These are phyloP conservation scores for Drosophila bipectinata DNA, from an alignment of 1,140 invertebrate genomes.

Conservation along the genomic window DNA sequence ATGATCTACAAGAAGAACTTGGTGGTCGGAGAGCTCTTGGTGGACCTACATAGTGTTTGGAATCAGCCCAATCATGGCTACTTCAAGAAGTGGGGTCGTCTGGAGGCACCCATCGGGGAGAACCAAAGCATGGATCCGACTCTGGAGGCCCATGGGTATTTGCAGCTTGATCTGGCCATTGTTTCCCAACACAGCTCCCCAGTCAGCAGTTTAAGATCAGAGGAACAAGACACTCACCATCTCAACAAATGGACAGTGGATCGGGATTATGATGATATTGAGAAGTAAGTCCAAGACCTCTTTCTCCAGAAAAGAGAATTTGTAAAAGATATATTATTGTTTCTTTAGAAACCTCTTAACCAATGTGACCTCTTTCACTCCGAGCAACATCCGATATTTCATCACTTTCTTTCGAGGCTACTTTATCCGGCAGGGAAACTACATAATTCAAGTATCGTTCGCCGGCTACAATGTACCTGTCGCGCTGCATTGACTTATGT, in stretches of 20 bases:
- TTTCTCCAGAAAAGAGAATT: neutral
- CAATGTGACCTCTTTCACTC: slow-evolving; percentile 30
- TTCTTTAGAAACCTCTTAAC: slow-evolving; percentile 88
- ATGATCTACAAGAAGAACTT: slow-evolving; percentile 83
- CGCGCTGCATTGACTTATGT: slow-evolving; percentile 34
- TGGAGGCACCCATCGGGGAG: slow-evolving; percentile 87
- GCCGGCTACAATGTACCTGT: slow-evolving; percentile 72
- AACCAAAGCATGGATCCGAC: slow-evolving; percentile 58
- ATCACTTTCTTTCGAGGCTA: slow-evolving; percentile 65
- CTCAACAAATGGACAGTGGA: slow-evolving; percentile 86
- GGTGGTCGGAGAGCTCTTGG: slow-evolving; percentile 87
- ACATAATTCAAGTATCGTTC: slow-evolving; percentile 83
- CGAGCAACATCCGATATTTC: slow-evolving; percentile 74
- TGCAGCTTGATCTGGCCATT: slow-evolving; percentile 91
- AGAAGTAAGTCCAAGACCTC: slow-evolving; percentile 85
- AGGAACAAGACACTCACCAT: slow-evolving; percentile 26
- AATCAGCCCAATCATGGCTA: slow-evolving; percentile 89
- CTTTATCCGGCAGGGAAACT: slow-evolving; percentile 67
- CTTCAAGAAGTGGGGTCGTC: slow-evolving; percentile 92
- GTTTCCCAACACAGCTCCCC: slow-evolving; percentile 84
- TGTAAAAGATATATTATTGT: neutral
- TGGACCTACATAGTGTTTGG: slow-evolving; percentile 90
- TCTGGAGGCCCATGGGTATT: slow-evolving; percentile 84
- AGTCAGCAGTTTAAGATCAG: slow-evolving; percentile 1
- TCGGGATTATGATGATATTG: slow-evolving; percentile 88